Conservation (phyloP, 2,888 invertebrate species). For the Xestia c-nigrum region DNA sequence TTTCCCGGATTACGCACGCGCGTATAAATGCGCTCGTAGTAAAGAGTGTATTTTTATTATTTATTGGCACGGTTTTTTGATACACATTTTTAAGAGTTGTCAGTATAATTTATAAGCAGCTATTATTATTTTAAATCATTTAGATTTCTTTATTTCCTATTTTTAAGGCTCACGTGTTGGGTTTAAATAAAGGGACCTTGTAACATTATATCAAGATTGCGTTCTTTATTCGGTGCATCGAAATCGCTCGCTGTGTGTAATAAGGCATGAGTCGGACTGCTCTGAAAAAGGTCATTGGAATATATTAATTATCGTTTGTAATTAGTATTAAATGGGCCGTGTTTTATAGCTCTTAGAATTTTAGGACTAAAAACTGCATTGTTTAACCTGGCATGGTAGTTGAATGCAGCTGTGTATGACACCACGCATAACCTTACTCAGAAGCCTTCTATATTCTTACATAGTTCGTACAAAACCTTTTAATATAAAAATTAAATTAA, state of each 20-base stretch:
- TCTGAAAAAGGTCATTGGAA: conserved; percentile 54
- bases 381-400: background rate
- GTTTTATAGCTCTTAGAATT: background rate
- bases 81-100: conserved; percentile 18
- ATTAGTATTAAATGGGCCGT: conserved; percentile 31
- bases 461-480: background rate
- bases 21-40: too few relatives aligned
- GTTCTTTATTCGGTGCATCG: conserved; percentile 50
- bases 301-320: conserved; percentile 36
- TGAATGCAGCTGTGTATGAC: background rate
- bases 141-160: conserved; percentile 25
- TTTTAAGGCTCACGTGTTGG: conserved; percentile 24
- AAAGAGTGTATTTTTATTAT: conserved; percentile 45
- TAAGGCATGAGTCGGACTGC: conserved; percentile 32
- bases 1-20: conserved; percentile 38
- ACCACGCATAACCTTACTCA: background rate
- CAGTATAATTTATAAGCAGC: conserved; percentile 30
- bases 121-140: conserved; percentile 6
- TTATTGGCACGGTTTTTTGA: conserved; percentile 49
- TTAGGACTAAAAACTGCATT: background rate
- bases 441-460: background rate
- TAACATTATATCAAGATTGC: conserved; percentile 40
- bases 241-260: conserved; percentile 36
- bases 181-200: conserved; percentile 43
- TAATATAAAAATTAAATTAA: background rate